Evolutionary conservation across 2,113 vertebrate species (phyloP).

Genomic region (Montifringilla adamsi): DNA sequence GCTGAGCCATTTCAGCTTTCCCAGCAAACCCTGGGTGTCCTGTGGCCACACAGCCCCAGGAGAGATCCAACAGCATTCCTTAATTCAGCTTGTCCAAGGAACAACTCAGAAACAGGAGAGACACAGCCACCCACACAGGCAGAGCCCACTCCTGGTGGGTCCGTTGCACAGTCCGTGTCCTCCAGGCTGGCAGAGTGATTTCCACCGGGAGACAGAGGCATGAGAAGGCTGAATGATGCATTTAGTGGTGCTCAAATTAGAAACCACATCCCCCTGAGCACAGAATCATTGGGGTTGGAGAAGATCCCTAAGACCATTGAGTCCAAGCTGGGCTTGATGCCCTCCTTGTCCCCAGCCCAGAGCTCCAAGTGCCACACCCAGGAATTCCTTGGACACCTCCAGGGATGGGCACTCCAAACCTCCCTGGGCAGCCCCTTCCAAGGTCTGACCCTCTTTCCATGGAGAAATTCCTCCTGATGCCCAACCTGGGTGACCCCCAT

Average conservation of each 20-base stretch:
- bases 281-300: fast-evolving
- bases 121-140: background rate
- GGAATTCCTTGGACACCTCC: background rate
- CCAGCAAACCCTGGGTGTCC: background rate
- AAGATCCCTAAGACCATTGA: fast-evolving
- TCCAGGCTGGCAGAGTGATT: background rate
- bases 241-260: background rate
- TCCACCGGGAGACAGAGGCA: background rate
- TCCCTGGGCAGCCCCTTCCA: background rate
- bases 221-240: background rate
- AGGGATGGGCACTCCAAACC: background rate
- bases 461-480: background rate
- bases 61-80: background rate
- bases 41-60: background rate
- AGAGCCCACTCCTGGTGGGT: background rate
- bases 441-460: background rate
- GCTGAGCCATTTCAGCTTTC: background rate
- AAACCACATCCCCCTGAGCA: background rate
- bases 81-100: background rate
- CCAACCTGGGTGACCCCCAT: fast-evolving
- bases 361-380: background rate
- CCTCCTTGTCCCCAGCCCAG: background rate
- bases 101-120: background rate
- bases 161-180: background rate
- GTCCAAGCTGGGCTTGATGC: fast-evolving